These are phyloP conservation scores for Stomatorhinus walkeri DNA, from an alignment of 2,797 vertebrate species.

Conservation along the genomic window DNA sequence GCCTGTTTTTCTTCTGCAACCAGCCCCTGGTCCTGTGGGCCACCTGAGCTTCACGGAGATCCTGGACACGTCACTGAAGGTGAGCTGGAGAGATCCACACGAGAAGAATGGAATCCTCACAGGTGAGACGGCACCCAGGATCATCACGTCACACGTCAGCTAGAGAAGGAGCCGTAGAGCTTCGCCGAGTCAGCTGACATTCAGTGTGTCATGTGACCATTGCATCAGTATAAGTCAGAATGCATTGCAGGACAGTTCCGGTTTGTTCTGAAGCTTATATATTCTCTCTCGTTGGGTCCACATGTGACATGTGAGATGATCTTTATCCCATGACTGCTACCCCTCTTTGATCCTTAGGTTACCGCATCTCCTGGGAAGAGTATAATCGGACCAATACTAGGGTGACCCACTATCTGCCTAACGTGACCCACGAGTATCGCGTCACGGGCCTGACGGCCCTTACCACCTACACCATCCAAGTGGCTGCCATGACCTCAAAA, in stretches of 20 bases:
- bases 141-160: neutral
- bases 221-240: neutral
- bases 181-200: neutral
- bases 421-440: conserved; percentile 83
- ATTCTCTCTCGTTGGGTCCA: neutral
- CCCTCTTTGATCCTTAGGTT: conserved; percentile 60
- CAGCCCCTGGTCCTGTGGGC: conserved; percentile 89
- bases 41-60: conserved; percentile 95
- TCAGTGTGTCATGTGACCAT: neutral
- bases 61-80: conserved; percentile 93
- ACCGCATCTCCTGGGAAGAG: conserved; percentile 96
- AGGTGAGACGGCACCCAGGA: conserved; percentile 53
- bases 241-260: neutral
- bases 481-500: conserved; percentile 92
- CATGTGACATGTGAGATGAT: neutral
- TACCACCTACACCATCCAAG: conserved; percentile 96
- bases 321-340: neutral
- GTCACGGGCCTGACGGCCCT: conserved; percentile 92
- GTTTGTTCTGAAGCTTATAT: neutral
- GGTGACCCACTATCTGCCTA: conserved; percentile 92
- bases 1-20: conserved; percentile 24
- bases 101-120: conserved; percentile 94
- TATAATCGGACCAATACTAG: conserved; percentile 94
- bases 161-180: neutral
- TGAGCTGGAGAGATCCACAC: conserved; percentile 93